A percentile compares a stretch with the other conserved stretches of the same genome.
These are phyloP conservation scores for Dolichoris vasculosae DNA, from an alignment of 1,140 invertebrate genomes.

Conservation along the genomic window DNA sequence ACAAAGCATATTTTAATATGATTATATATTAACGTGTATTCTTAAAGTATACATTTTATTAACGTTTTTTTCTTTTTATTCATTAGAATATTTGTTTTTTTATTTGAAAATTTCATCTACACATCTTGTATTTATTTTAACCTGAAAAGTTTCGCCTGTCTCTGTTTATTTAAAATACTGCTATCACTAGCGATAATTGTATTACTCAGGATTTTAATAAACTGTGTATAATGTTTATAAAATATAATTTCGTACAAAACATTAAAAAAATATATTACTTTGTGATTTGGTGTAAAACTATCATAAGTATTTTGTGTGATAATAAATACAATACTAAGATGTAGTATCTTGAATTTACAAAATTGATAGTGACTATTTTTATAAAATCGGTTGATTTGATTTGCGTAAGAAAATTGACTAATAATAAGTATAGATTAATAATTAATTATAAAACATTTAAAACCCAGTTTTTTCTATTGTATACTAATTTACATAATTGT, in stretches of 20 bases:
- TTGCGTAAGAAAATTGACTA: too few relatives aligned
- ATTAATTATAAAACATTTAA: not conserved
- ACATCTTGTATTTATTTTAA: not conserved
- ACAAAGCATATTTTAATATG: too few relatives aligned
- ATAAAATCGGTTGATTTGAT: too few relatives aligned
- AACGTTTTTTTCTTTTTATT: too few relatives aligned
- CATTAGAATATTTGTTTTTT: not conserved
- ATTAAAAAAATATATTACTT: not conserved
- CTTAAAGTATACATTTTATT: too few relatives aligned
- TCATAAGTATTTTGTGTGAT: not conserved
- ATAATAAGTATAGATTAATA: not conserved
- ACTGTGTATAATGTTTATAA: not conserved
- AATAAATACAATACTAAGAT: too few relatives aligned
- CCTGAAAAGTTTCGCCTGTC: not conserved
- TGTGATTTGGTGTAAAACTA: not conserved
- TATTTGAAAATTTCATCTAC: not conserved
- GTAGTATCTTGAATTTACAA: too few relatives aligned
- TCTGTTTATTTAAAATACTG: not conserved
- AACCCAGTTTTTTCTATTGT: not conserved
- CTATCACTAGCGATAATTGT: not conserved
- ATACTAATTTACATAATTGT: not conserved
- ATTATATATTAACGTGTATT: too few relatives aligned
- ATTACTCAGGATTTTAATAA: not conserved
- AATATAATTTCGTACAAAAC: not conserved
- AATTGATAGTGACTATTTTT: too few relatives aligned